Conservation (phyloP, 2,797 vertebrate genomes). For the Characodon lateralis region DNA sequence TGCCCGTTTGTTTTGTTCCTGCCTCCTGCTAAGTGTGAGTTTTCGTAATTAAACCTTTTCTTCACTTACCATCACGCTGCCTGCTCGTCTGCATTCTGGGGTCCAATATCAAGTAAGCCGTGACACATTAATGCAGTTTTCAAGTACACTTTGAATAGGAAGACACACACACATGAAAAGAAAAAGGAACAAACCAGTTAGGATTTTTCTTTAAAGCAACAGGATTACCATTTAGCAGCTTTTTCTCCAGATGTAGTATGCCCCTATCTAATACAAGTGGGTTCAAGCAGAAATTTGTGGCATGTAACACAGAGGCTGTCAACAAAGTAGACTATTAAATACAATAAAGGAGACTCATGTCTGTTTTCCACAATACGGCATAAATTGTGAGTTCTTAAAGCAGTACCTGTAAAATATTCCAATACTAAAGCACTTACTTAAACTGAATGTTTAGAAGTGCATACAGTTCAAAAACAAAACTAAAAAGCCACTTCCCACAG, state of each 20-base stretch:
- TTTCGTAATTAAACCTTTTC: no score
- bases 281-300: neutral
- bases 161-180: neutral
- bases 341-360: neutral
- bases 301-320: neutral
- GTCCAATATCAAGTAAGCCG: no score
- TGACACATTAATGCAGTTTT: neutral
- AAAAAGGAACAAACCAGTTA: neutral
- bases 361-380: neutral
- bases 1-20: no score
- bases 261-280: neutral
- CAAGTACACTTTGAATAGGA: neutral
- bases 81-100: no score
- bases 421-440: no score
- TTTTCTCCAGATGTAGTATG: neutral
- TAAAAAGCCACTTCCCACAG: no score
- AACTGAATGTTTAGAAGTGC: no score
- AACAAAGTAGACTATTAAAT: neutral
- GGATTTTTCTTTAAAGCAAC: neutral
- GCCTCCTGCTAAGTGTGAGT: no score
- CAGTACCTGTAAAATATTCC: no score
- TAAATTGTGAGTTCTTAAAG: no score
- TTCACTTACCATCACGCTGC: no score
- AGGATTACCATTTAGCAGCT: neutral
- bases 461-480: no score